phyloP scores from a whole-genome alignment of 37 sponge, comb jelly and placozoan species.

The Haliclona indistincta region DNA sequence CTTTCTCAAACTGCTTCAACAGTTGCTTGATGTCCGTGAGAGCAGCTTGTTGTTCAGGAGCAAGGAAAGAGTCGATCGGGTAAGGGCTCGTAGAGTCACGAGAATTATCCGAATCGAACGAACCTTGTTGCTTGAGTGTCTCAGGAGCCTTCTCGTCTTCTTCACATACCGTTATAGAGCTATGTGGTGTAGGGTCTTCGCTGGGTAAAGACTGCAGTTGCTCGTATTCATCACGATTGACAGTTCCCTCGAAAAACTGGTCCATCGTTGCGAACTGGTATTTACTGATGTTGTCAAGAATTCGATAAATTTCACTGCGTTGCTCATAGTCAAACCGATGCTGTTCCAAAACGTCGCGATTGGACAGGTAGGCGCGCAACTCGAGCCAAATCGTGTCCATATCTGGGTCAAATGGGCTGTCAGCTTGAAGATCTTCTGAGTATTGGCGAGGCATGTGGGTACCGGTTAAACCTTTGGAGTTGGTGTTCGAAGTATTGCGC shows the following conservation, averaged over 20 bases:
- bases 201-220: neutral
- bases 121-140: slow-evolving; percentile 5
- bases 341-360: slow-evolving; percentile 13
- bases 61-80: slow-evolving; percentile 23
- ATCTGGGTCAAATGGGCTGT: slow-evolving; percentile 25
- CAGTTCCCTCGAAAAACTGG: neutral
- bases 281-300: no score
- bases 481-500: neutral
- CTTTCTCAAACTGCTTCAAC: slow-evolving; percentile 41
- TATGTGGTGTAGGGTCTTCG: neutral
- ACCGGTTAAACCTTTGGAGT: no score
- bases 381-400: slow-evolving; percentile 49
- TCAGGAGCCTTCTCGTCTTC: slow-evolving; percentile 7
- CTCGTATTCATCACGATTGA: slow-evolving; percentile 10
- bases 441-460: slow-evolving; percentile 25
- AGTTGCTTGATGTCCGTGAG: slow-evolving; percentile 23
- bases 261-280: neutral
- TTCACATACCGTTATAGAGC: neutral
- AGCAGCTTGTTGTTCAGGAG: slow-evolving; percentile 16
- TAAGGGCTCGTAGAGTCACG: neutral
- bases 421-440: slow-evolving; percentile 51
- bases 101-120: neutral
- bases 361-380: slow-evolving; percentile 31
- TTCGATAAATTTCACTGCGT: slow-evolving; percentile 8
- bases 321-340: slow-evolving; percentile 9